Conservation (phyloP, 1,140 invertebrate species). For the Temnothorax curvispinosus region DNA sequence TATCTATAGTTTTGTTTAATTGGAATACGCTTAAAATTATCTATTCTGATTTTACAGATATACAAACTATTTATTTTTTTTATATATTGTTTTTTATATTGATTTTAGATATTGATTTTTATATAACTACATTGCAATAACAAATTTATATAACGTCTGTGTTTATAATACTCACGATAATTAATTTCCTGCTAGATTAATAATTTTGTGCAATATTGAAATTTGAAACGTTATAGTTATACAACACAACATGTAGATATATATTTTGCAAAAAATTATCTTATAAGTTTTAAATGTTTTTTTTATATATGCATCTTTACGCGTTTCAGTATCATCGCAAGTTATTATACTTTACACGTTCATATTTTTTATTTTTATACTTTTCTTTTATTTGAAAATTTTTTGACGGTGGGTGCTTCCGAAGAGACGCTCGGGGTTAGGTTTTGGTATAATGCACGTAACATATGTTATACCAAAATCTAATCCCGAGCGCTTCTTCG, state of each 20-base stretch:
- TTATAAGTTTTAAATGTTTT: neutral
- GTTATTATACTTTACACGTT: no score
- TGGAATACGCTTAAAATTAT: slow-evolving; percentile 32
- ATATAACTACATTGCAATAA: neutral
- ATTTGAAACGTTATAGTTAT: neutral
- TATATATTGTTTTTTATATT: neutral
- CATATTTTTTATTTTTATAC: neutral
- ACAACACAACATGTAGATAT: neutral
- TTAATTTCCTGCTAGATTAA: neutral
- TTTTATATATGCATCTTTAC: neutral
- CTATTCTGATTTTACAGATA: neutral
- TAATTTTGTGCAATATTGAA: neutral
- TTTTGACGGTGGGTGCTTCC: no score
- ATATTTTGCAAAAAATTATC: neutral
- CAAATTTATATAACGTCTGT: neutral
- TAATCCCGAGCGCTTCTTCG: no score
- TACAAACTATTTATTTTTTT: neutral
- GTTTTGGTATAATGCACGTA: no score
- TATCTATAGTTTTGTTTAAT: neutral
- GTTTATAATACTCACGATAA: neutral
- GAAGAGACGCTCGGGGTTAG: no score
- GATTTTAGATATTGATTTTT: neutral
- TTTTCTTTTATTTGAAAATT: neutral
- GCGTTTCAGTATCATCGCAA: no score
- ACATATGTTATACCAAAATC: no score